phyloP scores from a whole-genome alignment of 2,113 vertebrate genomes.

The Chrysochloris asiatica region DNA sequence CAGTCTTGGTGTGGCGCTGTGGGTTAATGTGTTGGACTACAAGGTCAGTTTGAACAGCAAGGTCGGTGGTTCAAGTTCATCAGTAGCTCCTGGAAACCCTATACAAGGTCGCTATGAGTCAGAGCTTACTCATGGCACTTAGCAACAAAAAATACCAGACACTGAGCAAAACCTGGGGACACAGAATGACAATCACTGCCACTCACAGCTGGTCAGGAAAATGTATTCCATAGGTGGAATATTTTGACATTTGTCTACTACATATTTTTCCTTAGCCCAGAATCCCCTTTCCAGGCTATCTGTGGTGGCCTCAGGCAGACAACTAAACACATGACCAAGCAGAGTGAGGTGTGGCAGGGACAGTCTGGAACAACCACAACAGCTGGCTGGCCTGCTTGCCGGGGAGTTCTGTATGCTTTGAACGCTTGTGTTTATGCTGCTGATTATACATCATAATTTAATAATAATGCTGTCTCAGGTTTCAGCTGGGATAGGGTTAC shows the following conservation, averaged over 20 bases:
- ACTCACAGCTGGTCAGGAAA: not conserved
- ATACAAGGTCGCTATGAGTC: no score
- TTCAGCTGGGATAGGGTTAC: not conserved
- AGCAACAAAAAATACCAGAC: no score
- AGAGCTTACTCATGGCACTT: not conserved
- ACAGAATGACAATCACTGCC: not conserved
- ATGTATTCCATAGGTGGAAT: not conserved
- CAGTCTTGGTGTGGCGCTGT: no score
- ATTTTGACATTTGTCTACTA: not conserved
- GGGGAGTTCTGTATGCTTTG: not conserved
- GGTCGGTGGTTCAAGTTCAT: no score
- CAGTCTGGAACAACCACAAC: fast-evolving
- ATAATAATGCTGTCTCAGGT: not conserved
- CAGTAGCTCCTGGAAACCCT: no score
- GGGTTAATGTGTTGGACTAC: no score
- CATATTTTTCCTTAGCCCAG: not conserved
- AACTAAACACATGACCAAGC: not conserved
- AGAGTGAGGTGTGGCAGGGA: not conserved
- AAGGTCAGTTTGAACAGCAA: no score
- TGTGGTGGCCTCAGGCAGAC: not conserved
- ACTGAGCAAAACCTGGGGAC: not conserved
- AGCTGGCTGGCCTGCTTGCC: not conserved
- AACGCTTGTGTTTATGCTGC: not conserved
- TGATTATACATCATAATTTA: not conserved
- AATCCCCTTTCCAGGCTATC: not conserved